Evolutionary conservation across 2,113 vertebrate species (phyloP).

Genomic region (Larimichthys crocea): DNA sequence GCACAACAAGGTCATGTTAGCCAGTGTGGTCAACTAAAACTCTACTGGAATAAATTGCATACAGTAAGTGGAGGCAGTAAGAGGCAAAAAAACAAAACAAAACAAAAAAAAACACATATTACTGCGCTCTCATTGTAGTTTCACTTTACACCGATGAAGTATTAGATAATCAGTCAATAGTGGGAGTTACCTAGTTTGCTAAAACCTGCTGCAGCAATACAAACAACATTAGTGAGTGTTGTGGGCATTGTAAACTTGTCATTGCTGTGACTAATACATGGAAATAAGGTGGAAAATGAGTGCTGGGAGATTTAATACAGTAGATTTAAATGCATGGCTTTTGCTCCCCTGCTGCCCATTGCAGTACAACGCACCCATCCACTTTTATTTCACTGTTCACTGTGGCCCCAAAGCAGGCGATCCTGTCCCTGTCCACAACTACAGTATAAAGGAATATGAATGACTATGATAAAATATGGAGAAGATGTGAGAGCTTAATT

Average conservation of each 20-base stretch:
- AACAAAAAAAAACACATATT: not conserved
- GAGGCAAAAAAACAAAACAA: too few relatives aligned
- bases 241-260: not conserved
- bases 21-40: not conserved
- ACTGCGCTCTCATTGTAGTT: not conserved
- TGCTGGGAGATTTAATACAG: slow-evolving; percentile 27
- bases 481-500: slow-evolving; percentile 67
- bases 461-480: slow-evolving; percentile 71
- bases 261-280: slow-evolving; percentile 27
- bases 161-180: not conserved
- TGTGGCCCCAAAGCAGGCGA: not conserved
- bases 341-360: slow-evolving; percentile 2
- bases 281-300: slow-evolving; percentile 26
- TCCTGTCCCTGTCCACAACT: slow-evolving; percentile 22
- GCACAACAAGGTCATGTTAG: too few relatives aligned
- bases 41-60: not conserved
- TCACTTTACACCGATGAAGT: not conserved
- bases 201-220: not conserved
- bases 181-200: slow-evolving; percentile 9
- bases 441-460: slow-evolving; percentile 61
- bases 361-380: slow-evolving; percentile 7
- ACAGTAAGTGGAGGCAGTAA: not conserved
- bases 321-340: slow-evolving; percentile 46
- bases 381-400: slow-evolving; percentile 30
- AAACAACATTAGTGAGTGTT: slow-evolving; percentile 8